Base-by-base conservation (phyloP, 1,140 invertebrate genomes). In the Camponotus floridanus region DNA sequence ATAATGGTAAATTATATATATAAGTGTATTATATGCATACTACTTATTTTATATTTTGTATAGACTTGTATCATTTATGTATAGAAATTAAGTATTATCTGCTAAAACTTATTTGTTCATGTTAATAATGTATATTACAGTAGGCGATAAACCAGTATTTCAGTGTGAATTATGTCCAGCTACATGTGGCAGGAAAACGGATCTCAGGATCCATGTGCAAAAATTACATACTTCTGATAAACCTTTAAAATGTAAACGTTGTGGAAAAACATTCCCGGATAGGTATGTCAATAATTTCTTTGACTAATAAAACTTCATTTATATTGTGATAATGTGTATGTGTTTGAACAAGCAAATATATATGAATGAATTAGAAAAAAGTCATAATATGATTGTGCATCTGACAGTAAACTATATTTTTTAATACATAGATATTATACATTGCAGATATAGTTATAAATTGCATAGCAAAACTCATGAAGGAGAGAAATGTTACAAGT, bases 401-500 rank as follows among this genome's bases (percentile, higher is more conserved):
- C 15, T 51, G 64, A 76, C 57, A 76, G 18, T n/a, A 79, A 71
- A 59, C 36, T 76, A 8, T 86, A 26, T 61, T 3, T 51, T 86
- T 55, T 55, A 33, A 86, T 84, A 83, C 11, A 57, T 67, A 31
- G 61, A 36, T 62, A 13, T 48, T 48, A 48, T 80, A 21, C 59
- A 55, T 92, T 91, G 31, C 79, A 95, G 97, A 83, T 97, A 98
- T 93, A 97, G 96, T 86, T 97, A 97, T 91, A 98, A 97, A 91
- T 92, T 96, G 18, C 96, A 96, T 87, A 96, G 95, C 89, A 97
- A 99, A 96, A 98, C 98, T 1, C 99, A 99, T 92, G 98, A 99
- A 93, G 99, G 99, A 2, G 99, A 99, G 95, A 99, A 99, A 93
- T 99, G 98, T 94, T 99, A 98, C 95, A 99, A 98, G 92, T 99